Percentiles rank a stretch among this genome's conserved stretches.
These are phyloP conservation scores for Macrobrachium rosenbergii DNA, from an alignment of 1,140 invertebrate species.

Conservation along the genomic window DNA sequence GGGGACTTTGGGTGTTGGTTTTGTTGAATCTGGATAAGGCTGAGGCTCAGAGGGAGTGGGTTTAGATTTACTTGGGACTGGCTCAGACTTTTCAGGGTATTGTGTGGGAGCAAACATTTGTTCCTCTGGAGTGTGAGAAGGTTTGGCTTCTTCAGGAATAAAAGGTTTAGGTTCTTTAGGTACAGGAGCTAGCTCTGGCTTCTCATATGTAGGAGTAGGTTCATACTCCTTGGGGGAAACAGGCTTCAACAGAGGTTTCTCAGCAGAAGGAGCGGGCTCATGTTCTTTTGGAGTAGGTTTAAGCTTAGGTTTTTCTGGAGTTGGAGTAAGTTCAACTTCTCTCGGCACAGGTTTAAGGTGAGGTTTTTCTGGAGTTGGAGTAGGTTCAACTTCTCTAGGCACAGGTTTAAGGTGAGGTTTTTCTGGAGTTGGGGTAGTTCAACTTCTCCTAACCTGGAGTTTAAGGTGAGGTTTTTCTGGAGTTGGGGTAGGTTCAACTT, in stretches of 20 bases:
- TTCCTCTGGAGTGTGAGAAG: slow-evolving; percentile 9
- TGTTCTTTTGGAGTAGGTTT: neutral
- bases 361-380: too few species aligned
- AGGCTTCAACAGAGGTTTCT: neutral
- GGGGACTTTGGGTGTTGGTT: slow-evolving; percentile 3
- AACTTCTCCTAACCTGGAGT: neutral
- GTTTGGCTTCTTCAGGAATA: slow-evolving; percentile 13
- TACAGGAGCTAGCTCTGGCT: neutral
- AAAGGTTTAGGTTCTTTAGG: neutral
- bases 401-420: slow-evolving; percentile 5
- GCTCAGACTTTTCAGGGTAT: neutral
- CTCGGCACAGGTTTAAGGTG: too few species aligned
- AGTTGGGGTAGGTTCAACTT: slow-evolving; percentile 5
- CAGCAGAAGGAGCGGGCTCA: neutral
- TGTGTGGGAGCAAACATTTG: neutral
- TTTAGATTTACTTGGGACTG: neutral
- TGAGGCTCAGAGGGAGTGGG: neutral
- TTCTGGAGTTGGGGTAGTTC: neutral
- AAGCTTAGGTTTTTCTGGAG: too few species aligned
- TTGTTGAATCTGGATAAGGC: neutral
- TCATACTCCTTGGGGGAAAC: neutral
- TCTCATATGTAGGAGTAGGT: neutral
- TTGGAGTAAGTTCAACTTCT: too few species aligned
- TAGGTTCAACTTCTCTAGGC: neutral
- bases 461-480: slow-evolving; percentile 5